These are phyloP conservation scores for Caracal caracal DNA, from an alignment of 2,113 vertebrate genomes.

Conservation along the genomic window DNA sequence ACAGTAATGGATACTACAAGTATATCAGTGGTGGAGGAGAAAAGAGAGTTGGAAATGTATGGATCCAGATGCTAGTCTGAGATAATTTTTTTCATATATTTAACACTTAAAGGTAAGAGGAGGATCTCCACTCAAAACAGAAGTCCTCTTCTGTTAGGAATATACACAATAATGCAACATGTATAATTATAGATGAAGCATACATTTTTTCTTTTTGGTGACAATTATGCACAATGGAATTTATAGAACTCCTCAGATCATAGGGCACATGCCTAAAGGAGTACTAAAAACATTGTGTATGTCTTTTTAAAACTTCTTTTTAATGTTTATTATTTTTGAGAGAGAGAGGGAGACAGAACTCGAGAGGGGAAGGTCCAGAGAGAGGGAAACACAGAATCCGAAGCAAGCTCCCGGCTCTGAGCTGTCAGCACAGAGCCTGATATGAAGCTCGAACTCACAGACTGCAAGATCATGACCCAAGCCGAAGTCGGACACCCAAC, in stretches of 20 bases:
- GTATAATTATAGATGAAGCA: neutral
- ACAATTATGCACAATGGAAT: neutral
- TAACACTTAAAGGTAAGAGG: neutral
- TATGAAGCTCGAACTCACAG: no score
- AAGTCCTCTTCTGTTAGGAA: neutral
- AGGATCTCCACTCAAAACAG: neutral
- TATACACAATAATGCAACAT: neutral
- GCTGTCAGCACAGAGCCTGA: no score
- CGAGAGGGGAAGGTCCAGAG: no score
- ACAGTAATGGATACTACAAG: neutral
- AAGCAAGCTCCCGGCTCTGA: no score
- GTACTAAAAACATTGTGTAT: neutral
- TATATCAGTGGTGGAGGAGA: neutral
- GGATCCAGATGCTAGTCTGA: neutral
- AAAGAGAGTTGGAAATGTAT: neutral
- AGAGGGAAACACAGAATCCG: no score
- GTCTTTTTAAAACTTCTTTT: neutral
- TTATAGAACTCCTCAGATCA: neutral
- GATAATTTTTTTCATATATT: neutral
- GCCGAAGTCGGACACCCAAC: no score
- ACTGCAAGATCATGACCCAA: no score
- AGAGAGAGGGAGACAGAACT: no score
- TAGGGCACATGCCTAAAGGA: neutral
- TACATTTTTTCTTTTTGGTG: neutral
- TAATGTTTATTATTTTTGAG: no score